Conservation (phyloP, 1,140 invertebrate genomes). For the Laupala kohalensis region DNA sequence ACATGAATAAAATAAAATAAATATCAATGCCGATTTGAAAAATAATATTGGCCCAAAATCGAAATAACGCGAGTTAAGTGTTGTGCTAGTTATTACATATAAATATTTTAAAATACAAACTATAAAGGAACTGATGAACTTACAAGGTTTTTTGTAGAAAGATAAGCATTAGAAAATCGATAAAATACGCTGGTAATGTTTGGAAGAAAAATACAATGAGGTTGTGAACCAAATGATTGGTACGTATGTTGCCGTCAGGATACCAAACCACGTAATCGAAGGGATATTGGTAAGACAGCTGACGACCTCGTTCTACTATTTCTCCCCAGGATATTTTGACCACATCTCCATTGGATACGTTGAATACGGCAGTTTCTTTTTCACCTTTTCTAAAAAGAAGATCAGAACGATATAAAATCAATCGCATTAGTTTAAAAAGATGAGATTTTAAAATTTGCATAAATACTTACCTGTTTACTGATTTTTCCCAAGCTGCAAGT, state of each 20-base stretch:
- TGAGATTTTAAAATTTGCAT: background rate
- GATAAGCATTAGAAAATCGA: slow-evolving; percentile 53
- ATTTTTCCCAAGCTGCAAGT: background rate
- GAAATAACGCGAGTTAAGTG: no score
- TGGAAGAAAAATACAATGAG: slow-evolving; percentile 60
- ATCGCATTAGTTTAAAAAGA: no score
- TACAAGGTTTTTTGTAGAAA: slow-evolving; percentile 66
- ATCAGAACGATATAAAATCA: background rate
- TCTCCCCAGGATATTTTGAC: slow-evolving; percentile 46
- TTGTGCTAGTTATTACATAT: no score
- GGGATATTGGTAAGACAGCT: slow-evolving; percentile 24
- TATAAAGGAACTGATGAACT: no score
- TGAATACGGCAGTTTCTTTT: slow-evolving; percentile 31
- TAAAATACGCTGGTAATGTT: slow-evolving; percentile 64
- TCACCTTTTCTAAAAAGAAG: background rate
- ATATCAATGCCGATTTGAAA: no score
- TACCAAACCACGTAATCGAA: slow-evolving; percentile 61
- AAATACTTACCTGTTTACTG: background rate
- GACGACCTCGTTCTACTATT: slow-evolving; percentile 26
- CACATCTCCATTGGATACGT: slow-evolving; percentile 38
- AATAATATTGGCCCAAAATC: no score
- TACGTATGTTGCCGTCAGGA: slow-evolving; percentile 60
- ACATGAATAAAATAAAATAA: no score
- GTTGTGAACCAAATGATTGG: slow-evolving; percentile 48
- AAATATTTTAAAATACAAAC: no score